Evolutionary conservation across 2,797 vertebrate species (phyloP), one percentile per base, ranked within the genome.

Genomic region (Philypnodon macrostomus): DNA sequence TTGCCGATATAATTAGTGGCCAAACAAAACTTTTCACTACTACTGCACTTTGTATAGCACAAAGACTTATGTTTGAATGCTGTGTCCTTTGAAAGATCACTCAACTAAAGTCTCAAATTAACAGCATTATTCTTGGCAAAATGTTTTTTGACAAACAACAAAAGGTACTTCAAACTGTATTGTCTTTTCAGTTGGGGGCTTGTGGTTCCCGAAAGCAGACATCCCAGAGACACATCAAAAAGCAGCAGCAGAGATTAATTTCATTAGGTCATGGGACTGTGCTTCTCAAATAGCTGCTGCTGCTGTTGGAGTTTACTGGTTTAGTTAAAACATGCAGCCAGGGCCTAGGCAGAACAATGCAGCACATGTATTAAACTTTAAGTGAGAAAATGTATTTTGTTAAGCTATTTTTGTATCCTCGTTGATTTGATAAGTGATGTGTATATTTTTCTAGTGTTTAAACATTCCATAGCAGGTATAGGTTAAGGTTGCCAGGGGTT

Each of bases 191-290:
- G 58, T n/a, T 31, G 10, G 7, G 18, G 23, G 38, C 35, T 60
- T 35, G 11, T 19, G n/a, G 54, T 65, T 74, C 48, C 57, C 18
- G 19, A 66, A n/a, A 73, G 64, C 57, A 79, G n/a, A 46, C 65
- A 63, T 61, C 58, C n/a, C n/a, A n/a, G n/a, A 54, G 41, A 55
- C 55, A 84, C 75, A 75, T 79, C 69, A 78, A 83, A 83, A 69
- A 68, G 67, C 54, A 45, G 67, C 54, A 45, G 58, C 17, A 18
- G 50, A 73, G 70, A 73, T 67, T 70, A 63, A 51, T 77, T 77
- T 76, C 67, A 77, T 79, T 67, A 78, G 67, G 57, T 78, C 70
- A 58, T 56, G 49, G 47, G 52, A 73, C 71, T 36, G 55, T 60
- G 73, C 63, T 35, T 55, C 64, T 70, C 44, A 67, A 73, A 58